Conservation (phyloP, 2,113 vertebrate species). For the Chaetura pelagica region DNA sequence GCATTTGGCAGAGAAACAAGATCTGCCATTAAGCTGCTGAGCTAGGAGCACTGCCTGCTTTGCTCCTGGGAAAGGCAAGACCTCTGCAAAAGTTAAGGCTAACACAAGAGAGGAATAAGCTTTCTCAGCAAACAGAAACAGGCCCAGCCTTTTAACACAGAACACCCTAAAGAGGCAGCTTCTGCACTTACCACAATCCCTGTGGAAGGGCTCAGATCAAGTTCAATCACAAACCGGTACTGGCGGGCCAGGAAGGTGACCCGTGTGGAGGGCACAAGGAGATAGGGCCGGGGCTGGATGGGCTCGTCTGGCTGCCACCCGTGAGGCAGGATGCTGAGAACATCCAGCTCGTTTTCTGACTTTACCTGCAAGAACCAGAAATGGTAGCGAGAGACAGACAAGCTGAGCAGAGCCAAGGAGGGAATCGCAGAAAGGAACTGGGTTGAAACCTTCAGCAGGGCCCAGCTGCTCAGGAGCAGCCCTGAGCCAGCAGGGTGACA, state of each 20-base stretch:
- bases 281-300: constrained; percentile 78
- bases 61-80: background rate
- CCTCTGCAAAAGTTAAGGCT: background rate
- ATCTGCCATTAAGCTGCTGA: background rate
- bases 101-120: background rate
- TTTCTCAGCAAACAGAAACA: fast-evolving
- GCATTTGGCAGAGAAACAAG: background rate
- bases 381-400: fast-evolving
- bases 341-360: constrained; percentile 89
- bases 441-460: background rate
- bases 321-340: constrained; percentile 91
- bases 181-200: constrained; percentile 90
- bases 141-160: fast-evolving
- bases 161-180: background rate
- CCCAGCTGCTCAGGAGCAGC: fast-evolving
- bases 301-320: constrained; percentile 90
- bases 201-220: constrained; percentile 97
- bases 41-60: background rate
- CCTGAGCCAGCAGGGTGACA: no score
- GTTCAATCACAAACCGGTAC: constrained; percentile 95
- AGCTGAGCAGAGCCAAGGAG: no score
- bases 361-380: constrained; percentile 72
- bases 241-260: constrained; percentile 94
- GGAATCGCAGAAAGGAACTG: fast-evolving
- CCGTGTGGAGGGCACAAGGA: constrained; percentile 89